Evolutionary conservation across 2,888 invertebrate genomes (phyloP).

Genomic region (Gortyna flavago): DNA sequence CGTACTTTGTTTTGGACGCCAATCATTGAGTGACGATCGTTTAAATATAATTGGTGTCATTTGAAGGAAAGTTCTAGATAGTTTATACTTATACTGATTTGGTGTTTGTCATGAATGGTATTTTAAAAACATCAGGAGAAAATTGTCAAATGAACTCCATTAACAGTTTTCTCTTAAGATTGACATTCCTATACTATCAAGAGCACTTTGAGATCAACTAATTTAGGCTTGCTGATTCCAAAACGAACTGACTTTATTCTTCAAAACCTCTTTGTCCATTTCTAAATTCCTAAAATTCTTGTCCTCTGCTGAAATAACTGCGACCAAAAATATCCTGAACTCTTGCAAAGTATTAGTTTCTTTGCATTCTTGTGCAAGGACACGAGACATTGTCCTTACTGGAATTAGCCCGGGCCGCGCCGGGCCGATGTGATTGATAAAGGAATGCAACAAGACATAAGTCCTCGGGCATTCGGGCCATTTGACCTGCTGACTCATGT

Average conservation of each 20-base stretch:
- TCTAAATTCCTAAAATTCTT: constrained; percentile 39
- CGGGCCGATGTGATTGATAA: neutral
- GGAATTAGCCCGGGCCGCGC: constrained; percentile 53
- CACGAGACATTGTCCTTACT: constrained; percentile 59
- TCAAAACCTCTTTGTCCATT: constrained; percentile 6
- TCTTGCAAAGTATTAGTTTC: constrained; percentile 43
- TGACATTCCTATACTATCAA: neutral
- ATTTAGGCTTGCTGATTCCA: neutral
- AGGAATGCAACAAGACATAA: constrained; percentile 65
- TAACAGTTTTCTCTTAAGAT: neutral
- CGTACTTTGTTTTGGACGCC: constrained; percentile 44
- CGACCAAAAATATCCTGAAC: constrained; percentile 43
- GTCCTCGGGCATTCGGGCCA: constrained; percentile 34
- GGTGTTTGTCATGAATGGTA: neutral
- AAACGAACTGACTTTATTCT: neutral
- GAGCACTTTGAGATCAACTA: neutral
- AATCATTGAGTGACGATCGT: constrained; percentile 34
- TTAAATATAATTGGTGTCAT: constrained; percentile 13
- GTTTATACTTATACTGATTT: neutral
- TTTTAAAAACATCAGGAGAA: neutral
- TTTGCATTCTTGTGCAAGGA: constrained; percentile 64
- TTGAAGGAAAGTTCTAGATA: constrained; percentile 8
- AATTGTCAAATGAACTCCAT: neutral
- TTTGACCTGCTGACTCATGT: constrained; percentile 63
- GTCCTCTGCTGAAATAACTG: constrained; percentile 43